Conservation (phyloP, 53 echinoderm and acorn worm genomes). For the Apostichopus leukothele region DNA sequence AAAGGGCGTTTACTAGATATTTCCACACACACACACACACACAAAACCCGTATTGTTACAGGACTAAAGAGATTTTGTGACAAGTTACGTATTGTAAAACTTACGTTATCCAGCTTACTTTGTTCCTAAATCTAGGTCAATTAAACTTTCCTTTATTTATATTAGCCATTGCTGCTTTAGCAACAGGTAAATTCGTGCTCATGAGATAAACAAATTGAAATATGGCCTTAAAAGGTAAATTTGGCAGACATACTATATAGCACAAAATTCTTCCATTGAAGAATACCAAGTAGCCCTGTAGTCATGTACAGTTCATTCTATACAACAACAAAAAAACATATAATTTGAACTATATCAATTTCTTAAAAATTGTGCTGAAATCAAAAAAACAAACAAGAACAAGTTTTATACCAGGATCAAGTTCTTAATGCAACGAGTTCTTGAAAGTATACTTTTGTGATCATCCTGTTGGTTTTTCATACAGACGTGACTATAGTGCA, state of each 20-base stretch:
- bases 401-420: too few relatives aligned
- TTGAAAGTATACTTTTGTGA: too few relatives aligned
- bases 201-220: not conserved
- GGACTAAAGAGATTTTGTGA: not conserved
- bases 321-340: too few relatives aligned
- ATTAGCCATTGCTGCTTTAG: not conserved
- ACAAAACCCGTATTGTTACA: not conserved
- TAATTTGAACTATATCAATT: too few relatives aligned
- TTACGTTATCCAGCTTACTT: not conserved
- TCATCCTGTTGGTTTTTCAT: too few relatives aligned
- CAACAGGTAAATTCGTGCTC: not conserved
- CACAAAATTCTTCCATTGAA: too few relatives aligned
- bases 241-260: not conserved
- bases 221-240: not conserved
- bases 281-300: too few relatives aligned
- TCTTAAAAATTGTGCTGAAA: too few relatives aligned
- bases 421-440: too few relatives aligned
- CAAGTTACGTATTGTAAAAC: not conserved
- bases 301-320: too few relatives aligned
- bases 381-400: too few relatives aligned
- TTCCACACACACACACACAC: not conserved
- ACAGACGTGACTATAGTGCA: too few relatives aligned
- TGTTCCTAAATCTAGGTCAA: not conserved
- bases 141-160: not conserved
- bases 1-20: not conserved